Evolutionary conservation across 2,888 invertebrate genomes (phyloP), one percentile per base, ranked within the genome.

Genomic region (Ornithoptera alexandrae): DNA sequence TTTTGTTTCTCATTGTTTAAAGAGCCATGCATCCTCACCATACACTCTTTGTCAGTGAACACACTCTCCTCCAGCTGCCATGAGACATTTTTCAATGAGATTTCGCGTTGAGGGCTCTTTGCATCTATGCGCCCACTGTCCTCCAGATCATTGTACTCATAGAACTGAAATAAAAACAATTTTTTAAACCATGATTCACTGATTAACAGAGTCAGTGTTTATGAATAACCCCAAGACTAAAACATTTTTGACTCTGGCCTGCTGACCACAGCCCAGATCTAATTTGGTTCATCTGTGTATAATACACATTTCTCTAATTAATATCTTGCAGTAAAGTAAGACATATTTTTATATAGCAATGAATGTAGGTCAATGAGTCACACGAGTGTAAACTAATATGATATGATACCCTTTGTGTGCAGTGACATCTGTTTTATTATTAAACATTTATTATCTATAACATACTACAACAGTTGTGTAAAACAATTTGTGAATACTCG

Each of bases 101-200:
- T 80, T 53, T 77, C 74, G n/a, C 80, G 84, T 24, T 89, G 83
- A 2, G 88, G 84, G 24, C 78, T 78, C 12, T 75, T 75, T 67
- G 84, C 81, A 59, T 82, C 80, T 6, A 87, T 80, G 67, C 81
- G 76, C 0, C 90, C 94, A 0, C 84, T 87, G 79, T 95, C 93
- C 36, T 92, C 84, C 2, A 90, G 68, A 77, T 95, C 95, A 69
- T 95, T 88, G 79, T 94, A 95, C 77, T 95, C 94, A 77, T 92
- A 90, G 56, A 95, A 76, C 95, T 95, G 81, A 18, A 56, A 56
- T 20, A 10, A 20, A 56, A 56, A 56, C 3, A 2, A 15, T 30
- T 60, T 17, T 12, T 46, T 46, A 46, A 46, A 46, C 15, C 46
- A 12, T 1, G 15, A 15, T 15, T 10, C 39, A 10, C 36, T 36